These are phyloP conservation scores for Hololepta plana DNA, from an alignment of 2,888 invertebrate genomes.

Conservation along the genomic window DNA sequence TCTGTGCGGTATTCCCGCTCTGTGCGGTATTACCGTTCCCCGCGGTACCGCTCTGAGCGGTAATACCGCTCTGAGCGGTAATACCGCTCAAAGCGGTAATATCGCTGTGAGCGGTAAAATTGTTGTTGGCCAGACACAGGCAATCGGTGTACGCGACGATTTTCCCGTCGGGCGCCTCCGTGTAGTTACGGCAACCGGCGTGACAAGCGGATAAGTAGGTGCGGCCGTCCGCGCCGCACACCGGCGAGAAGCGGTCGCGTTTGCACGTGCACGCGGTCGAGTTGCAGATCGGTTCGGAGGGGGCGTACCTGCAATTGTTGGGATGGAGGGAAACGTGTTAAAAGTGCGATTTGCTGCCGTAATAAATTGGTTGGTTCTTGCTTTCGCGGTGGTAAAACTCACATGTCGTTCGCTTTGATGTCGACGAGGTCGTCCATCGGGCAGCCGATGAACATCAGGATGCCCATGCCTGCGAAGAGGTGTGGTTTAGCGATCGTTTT, in stretches of 20 bases:
- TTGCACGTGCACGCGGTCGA: constrained; percentile 50
- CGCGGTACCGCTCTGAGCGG: neutral
- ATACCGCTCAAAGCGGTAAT: neutral
- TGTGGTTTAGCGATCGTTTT: too few relatives aligned
- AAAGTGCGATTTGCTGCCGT: too few relatives aligned
- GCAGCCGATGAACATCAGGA: constrained; percentile 80
- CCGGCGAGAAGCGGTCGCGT: constrained; percentile 59
- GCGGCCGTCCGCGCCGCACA: constrained; percentile 65
- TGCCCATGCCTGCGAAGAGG: constrained; percentile 51
- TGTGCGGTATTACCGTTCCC: neutral
- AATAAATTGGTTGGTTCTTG: neutral
- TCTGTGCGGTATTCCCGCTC: too few relatives aligned
- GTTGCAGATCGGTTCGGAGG: constrained; percentile 45
- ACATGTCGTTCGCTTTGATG: constrained; percentile 24
- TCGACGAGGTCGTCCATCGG: constrained; percentile 52
- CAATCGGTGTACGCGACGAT: constrained; percentile 34
- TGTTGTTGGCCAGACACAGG: constrained; percentile 25
- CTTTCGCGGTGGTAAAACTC: neutral
- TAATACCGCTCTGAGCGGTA: too few relatives aligned
- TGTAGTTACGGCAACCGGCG: constrained; percentile 60
- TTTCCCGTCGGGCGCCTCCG: constrained; percentile 35
- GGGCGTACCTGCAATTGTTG: too few relatives aligned
- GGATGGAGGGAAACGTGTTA: too few relatives aligned
- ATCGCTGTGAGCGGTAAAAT: constrained; percentile 6
- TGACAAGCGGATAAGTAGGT: constrained; percentile 83